These are phyloP conservation scores for Carassius auratus DNA, from an alignment of 2,113 vertebrate species.

Conservation along the genomic window DNA sequence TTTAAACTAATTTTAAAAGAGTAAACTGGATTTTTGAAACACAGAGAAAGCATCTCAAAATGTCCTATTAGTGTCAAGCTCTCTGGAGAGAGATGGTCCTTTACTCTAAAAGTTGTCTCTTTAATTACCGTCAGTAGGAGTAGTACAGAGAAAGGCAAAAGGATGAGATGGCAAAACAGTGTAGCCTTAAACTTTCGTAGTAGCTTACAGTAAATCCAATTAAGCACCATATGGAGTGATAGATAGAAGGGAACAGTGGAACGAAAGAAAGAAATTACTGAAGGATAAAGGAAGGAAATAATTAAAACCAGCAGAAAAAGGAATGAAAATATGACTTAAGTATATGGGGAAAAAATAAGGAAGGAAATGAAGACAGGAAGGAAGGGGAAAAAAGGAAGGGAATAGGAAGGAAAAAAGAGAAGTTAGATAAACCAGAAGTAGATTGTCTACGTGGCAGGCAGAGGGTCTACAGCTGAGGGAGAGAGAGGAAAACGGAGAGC, in stretches of 20 bases:
- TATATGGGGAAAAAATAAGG: neutral
- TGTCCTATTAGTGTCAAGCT: neutral
- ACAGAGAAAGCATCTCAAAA: neutral
- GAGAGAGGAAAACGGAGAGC: neutral
- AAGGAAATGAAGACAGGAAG: neutral
- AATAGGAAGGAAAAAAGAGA: neutral
- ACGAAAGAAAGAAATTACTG: neutral
- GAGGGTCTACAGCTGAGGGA: slow-evolving; percentile 2
- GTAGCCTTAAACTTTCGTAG: slow-evolving; percentile 10
- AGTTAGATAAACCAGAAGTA: slow-evolving; percentile 20
- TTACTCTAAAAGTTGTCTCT: neutral
- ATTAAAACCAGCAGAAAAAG: no score
- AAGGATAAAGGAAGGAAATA: neutral
- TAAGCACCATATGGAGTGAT: neutral
- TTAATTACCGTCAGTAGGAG: neutral
- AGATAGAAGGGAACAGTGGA: neutral
- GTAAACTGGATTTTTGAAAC: neutral
- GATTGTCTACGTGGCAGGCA: slow-evolving; percentile 43
- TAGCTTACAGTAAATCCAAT: slow-evolving; percentile 26
- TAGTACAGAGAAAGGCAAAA: neutral
- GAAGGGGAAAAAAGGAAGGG: neutral
- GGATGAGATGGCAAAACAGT: slow-evolving; percentile 19
- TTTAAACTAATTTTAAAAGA: neutral
- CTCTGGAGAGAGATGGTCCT: neutral
- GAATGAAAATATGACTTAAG: neutral